Evolutionary conservation across 2,888 invertebrate species (phyloP).

Genomic region (Melieria crassipennis): DNA sequence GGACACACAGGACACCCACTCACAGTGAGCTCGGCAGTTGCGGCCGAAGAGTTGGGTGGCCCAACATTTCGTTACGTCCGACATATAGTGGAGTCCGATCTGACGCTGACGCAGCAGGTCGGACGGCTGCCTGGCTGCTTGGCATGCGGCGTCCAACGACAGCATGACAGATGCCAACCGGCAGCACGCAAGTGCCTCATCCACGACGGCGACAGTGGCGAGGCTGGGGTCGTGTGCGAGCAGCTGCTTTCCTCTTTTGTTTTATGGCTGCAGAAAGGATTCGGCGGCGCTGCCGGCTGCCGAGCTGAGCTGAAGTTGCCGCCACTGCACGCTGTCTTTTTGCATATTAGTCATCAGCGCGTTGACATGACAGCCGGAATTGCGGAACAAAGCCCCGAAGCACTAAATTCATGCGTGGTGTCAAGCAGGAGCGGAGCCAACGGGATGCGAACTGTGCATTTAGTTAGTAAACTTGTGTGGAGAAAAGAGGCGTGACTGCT

Average conservation of each 20-base stretch:
- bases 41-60: background rate
- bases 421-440: conserved; percentile 7
- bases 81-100: background rate
- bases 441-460: background rate
- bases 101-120: background rate
- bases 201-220: too few relatives aligned
- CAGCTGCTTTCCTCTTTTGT: background rate
- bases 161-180: background rate
- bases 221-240: too few relatives aligned
- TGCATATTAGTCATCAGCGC: conserved; percentile 28
- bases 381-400: conserved; percentile 19
- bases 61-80: background rate
- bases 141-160: background rate
- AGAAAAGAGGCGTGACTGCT: too few relatives aligned
- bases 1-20: background rate
- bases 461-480: too few relatives aligned
- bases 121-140: too few relatives aligned
- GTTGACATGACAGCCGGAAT: conserved; percentile 35
- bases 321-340: conserved; percentile 14
- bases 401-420: conserved; percentile 9
- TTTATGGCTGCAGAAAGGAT: background rate
- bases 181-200: too few relatives aligned
- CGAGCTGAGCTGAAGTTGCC: background rate
- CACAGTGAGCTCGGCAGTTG: background rate
- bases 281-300: background rate